Evolutionary conservation across 2,113 vertebrate species (phyloP), one percentile per base, ranked within the genome.

Genomic region (Cheilinus undulatus): DNA sequence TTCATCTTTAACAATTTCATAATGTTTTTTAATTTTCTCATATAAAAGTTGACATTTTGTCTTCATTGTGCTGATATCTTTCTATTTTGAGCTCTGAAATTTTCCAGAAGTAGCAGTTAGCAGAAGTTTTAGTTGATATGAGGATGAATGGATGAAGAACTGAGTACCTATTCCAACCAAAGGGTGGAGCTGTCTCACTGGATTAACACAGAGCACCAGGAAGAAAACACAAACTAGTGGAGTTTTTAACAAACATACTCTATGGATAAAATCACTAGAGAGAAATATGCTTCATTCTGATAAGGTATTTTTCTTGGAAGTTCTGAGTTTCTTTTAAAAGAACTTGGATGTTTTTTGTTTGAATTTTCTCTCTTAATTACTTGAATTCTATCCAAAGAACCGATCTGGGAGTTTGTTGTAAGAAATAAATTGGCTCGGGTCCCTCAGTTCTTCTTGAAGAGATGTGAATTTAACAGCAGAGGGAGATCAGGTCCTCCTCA

Each of bases 131-230:
- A 26, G 30, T 12, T 34, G 7, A 51, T n/a, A n/a, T 52, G 30
- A 42, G 71, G 20, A 23, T 40, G 15, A 12, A 50, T 22, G 23
- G n/a, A 46, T 43, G 1, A 69, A 40, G 7, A 15, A n/a, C 4
- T 7, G 9, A 46, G n/a, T 82, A 57, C 67, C 22, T 13, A 3
- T 17, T 52, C 11, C 59, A 28, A 23, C 88, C 91, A 80, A 28
- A 5, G 22, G 84, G 73, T 80, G 88, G 85, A 84, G 49, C 77
- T 81, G 57, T 82, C 30, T 61, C 23, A 43, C 82, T 64, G 17
- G 28, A 71, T 63, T 73, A 14, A 40, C n/a, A 1, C 13, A 4
- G 1, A 7, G 4, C 27, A 13, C 3, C 13, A 27, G 27, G 3
- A 28, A 20, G 0, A 51, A 68, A 30, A 48, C 14, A 23, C 5